Conservation (phyloP, 1,140 invertebrate genomes). For the Pogonognathellus flavescens region DNA sequence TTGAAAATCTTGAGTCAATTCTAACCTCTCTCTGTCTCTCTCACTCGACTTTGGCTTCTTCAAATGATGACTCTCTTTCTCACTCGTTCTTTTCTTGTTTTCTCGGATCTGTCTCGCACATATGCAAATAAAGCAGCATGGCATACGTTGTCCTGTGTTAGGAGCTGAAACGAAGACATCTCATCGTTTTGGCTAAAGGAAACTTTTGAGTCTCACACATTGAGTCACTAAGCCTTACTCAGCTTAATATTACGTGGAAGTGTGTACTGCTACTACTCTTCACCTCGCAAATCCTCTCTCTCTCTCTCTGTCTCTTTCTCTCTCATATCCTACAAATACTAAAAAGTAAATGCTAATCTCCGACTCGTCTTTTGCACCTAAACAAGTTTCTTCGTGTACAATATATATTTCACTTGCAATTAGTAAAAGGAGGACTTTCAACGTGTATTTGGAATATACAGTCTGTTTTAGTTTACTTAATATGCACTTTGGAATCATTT, state of each 20-base stretch:
- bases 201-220: not conserved
- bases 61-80: not conserved
- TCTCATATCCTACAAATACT: no score
- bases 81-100: not conserved
- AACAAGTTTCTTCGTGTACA: no score
- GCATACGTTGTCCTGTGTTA: not conserved
- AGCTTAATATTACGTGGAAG: not conserved
- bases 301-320: no score
- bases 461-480: no score
- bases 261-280: not conserved
- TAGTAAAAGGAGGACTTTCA: no score
- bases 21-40: not conserved
- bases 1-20: constrained; percentile 12
- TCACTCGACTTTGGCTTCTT: constrained; percentile 15
- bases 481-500: no score
- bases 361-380: no score
- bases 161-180: not conserved
- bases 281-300: not conserved
- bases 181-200: constrained; percentile 11
- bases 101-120: not conserved
- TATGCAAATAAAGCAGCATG: not conserved
- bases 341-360: no score
- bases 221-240: not conserved
- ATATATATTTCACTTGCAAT: no score
- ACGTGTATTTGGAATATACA: no score